Percentiles rank a stretch among this genome's conserved stretches.
Evolutionary conservation across 2,888 invertebrate species (phyloP).

Genomic region (Arrhopalites spinosus): DNA sequence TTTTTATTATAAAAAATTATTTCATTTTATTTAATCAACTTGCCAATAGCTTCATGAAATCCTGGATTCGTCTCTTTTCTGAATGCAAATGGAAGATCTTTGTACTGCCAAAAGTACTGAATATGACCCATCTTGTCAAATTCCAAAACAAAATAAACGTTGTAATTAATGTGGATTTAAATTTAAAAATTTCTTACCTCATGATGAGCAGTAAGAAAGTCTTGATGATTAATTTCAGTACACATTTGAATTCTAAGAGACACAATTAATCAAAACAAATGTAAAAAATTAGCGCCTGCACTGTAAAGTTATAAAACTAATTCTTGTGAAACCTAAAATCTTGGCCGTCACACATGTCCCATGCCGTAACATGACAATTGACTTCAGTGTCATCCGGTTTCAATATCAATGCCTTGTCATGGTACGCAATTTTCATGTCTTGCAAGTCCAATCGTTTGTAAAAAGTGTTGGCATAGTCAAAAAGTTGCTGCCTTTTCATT

Average conservation of each 20-base stretch:
- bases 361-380: slow-evolving; percentile 73
- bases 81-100: slow-evolving; percentile 72
- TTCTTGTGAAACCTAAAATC: slow-evolving; percentile 74
- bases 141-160: slow-evolving; percentile 8
- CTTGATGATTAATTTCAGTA: slow-evolving; percentile 76
- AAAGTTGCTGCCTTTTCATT: slow-evolving; percentile 61
- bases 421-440: slow-evolving; percentile 81
- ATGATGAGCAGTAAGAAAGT: slow-evolving; percentile 80
- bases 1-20: no score
- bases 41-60: slow-evolving; percentile 59
- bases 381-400: slow-evolving; percentile 72
- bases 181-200: slow-evolving; percentile 68
- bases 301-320: slow-evolving; percentile 6
- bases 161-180: background rate
- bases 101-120: slow-evolving; percentile 77
- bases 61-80: slow-evolving; percentile 81
- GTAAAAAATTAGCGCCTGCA: background rate
- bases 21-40: slow-evolving; percentile 55
- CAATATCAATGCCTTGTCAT: slow-evolving; percentile 79
- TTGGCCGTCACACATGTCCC: slow-evolving; percentile 83
- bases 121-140: slow-evolving; percentile 72
- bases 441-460: slow-evolving; percentile 79
- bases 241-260: slow-evolving; percentile 90
- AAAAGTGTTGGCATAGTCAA: slow-evolving; percentile 82
- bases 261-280: no score